Conservation (phyloP, 2,113 vertebrate genomes). For the Haliaeetus leucogaster region DNA sequence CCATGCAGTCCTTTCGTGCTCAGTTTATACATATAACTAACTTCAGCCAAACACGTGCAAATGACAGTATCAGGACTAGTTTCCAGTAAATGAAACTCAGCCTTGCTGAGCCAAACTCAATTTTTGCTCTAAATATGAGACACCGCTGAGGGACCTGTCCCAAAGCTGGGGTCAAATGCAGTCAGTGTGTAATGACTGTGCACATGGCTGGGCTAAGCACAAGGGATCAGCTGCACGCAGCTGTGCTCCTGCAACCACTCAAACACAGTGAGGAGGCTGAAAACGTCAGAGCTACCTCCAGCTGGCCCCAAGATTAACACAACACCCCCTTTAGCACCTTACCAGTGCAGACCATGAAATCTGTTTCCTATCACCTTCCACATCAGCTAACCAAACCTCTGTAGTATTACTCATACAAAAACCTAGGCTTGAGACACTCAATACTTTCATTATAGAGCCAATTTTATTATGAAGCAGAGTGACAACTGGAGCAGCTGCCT, state of each 20-base stretch:
- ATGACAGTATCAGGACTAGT: accelerated
- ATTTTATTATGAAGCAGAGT: not conserved
- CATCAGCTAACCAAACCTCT: not conserved
- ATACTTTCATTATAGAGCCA: not conserved
- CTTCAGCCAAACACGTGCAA: not conserved
- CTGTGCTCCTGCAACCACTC: not conserved
- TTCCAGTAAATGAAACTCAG: not conserved
- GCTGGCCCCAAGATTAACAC: not conserved
- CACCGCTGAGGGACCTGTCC: not conserved
- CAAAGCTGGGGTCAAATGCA: accelerated
- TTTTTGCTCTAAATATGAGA: not conserved
- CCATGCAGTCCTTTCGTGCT: accelerated
- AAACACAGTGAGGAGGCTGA: not conserved
- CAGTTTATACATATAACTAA: not conserved
- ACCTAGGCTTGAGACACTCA: not conserved
- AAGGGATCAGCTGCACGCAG: not conserved
- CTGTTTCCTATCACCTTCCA: not conserved
- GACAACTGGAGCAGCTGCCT: not conserved
- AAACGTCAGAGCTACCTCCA: not conserved
- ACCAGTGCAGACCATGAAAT: not conserved
- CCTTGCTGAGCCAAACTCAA: not conserved
- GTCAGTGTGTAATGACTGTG: not conserved
- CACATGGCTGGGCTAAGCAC: not conserved
- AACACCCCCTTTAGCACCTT: not conserved
- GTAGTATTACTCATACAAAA: not conserved